Conservation (phyloP, 2,113 vertebrate species). For the Festucalex cinctus region DNA sequence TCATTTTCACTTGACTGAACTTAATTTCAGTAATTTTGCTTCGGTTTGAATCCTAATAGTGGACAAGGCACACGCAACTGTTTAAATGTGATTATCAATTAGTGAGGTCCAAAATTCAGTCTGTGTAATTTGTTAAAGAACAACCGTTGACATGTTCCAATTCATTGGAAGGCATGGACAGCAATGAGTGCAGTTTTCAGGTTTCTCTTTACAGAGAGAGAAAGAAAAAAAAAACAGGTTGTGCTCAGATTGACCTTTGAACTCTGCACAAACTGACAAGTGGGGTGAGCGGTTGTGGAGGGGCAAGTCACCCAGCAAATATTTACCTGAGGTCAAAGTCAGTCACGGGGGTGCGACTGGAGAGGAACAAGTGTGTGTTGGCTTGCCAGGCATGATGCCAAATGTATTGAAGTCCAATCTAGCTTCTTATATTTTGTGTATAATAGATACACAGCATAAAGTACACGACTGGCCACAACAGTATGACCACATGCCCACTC, state of each 20-base stretch:
- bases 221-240: conserved; percentile 28
- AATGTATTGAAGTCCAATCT: not conserved
- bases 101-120: not conserved
- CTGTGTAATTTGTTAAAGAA: not conserved
- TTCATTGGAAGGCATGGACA: not conserved
- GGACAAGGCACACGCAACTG: not conserved
- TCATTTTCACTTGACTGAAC: not conserved
- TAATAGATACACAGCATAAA: not conserved
- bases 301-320: conserved; percentile 52
- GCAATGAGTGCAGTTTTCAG: not conserved
- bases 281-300: not conserved
- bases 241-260: conserved; percentile 53
- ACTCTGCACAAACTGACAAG: conserved; percentile 53
- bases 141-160: not conserved
- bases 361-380: conserved; percentile 12
- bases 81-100: not conserved
- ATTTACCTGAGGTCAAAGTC: conserved; percentile 55
- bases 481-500: too few species aligned
- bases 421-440: not conserved
- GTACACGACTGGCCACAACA: not conserved
- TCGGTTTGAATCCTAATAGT: not conserved
- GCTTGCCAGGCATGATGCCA: not conserved
- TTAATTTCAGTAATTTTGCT: not conserved
- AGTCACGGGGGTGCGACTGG: conserved; percentile 29
- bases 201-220: not conserved